Base-by-base conservation (phyloP, 1,140 invertebrate species). In the Caenorhabditis remanei region DNA sequence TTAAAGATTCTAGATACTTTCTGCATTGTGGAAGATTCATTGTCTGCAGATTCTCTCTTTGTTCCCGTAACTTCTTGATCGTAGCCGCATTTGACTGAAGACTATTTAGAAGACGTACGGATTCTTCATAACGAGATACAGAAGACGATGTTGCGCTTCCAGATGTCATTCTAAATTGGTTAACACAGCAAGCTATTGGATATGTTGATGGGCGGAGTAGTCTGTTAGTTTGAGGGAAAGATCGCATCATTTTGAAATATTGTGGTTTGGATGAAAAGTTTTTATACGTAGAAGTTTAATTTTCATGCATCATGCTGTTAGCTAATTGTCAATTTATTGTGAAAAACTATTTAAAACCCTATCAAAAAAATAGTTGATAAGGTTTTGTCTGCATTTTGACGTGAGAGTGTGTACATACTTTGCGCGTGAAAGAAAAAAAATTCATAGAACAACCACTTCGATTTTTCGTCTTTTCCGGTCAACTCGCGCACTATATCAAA, bases 71-170 rank as follows among this genome's bases (percentile, higher is more conserved):
- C 50, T 89, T 87, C 56, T 90, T 84, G 48, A 90, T 82, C 5
- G 85, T 86, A 16, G 67, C 48, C 6, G 90, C 88, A 83, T 90
- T 90, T 40, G 85, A 87, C 83, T 90, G 90, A 14, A 90, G 90
- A 21, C 75, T 75, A 79, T 90, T 90, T n/a, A 90, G 79, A 9
- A 79, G 71, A 48, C 71, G 71, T 3, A 79, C 71, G 24, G 71
- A n/a, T 79, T 79, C 71, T 79, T 79, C 71, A 24, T 79, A 79
- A n/a, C 71, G n/a, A 13, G 71, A 24, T 14, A 75, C 67, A 48
- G 67, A 40, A 9, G 50, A 50, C 0, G 50, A 53, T 53, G 50
- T 53, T 53, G 32, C 8, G 46, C 19, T 79, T 79, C n/a, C 40
- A 19, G 46, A 53, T 46, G 67, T 46, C 71, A 79, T 79, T 79